Evolutionary conservation across 2,888 invertebrate genomes (phyloP).

Genomic region (Microctonus hyperodae): DNA sequence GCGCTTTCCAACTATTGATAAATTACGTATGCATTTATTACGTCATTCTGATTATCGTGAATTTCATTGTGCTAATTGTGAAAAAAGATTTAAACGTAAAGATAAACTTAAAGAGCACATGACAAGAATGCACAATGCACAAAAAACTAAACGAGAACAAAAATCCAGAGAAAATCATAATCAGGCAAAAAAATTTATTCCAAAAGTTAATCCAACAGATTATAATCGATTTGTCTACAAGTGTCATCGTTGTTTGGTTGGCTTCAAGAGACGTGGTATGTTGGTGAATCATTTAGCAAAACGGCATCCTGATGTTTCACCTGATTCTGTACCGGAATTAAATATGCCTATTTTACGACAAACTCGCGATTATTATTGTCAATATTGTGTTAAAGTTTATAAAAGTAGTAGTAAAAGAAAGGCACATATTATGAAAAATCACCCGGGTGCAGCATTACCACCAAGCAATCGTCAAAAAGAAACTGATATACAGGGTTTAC

Average conservation of each 20-base stretch:
- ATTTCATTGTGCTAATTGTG: constrained; percentile 79
- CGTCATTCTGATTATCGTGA: constrained; percentile 66
- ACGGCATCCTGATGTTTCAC: constrained; percentile 72
- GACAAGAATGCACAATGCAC: constrained; percentile 71
- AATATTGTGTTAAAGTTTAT: constrained; percentile 84
- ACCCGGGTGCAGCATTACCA: constrained; percentile 78
- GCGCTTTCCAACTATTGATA: constrained; percentile 75
- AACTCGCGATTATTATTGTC: constrained; percentile 83
- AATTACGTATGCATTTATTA: constrained; percentile 75
- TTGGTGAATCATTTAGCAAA: constrained; percentile 86
- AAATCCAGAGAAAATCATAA: constrained; percentile 37
- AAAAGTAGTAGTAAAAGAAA: constrained; percentile 86
- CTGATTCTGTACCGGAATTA: constrained; percentile 75
- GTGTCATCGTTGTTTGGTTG: constrained; percentile 77
- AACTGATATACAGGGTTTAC: constrained; percentile 63
- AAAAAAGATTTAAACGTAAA: constrained; percentile 79
- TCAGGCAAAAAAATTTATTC: constrained; percentile 66
- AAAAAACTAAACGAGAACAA: constrained; percentile 49
- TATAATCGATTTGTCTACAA: constrained; percentile 79
- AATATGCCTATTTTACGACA: constrained; percentile 80
- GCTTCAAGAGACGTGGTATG: constrained; percentile 86
- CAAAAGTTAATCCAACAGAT: constrained; percentile 70
- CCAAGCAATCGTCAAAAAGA: constrained; percentile 64
- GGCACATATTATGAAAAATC: constrained; percentile 81
- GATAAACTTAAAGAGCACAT: constrained; percentile 78